Conservation (phyloP, 2,797 vertebrate species). For the Xerus rutilus region DNA sequence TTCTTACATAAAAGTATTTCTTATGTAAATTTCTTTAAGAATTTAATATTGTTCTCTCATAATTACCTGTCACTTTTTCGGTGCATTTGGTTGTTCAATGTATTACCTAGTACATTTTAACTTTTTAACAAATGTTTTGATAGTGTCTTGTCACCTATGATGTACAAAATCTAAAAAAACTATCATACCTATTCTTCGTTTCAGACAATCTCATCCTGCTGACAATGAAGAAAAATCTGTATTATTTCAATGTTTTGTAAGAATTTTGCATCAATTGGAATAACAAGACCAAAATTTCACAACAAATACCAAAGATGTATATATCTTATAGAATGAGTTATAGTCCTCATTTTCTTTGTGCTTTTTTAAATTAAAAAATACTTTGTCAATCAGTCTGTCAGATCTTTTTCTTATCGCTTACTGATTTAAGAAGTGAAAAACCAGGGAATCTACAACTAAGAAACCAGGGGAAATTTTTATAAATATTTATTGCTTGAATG, state of each 20-base stretch:
- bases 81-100: constrained; percentile 34
- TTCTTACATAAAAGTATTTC: too few species aligned
- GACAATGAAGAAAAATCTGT: constrained; percentile 80
- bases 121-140: constrained; percentile 71
- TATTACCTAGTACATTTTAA: constrained; percentile 50
- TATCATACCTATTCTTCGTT: constrained; percentile 79
- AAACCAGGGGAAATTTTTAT: constrained; percentile 36
- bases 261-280: constrained; percentile 75
- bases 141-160: constrained; percentile 59
- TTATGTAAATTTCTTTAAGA: not conserved
- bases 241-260: constrained; percentile 74
- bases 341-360: constrained; percentile 64
- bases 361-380: constrained; percentile 34
- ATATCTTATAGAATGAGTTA: constrained; percentile 59
- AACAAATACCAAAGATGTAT: constrained; percentile 71
- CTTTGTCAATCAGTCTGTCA: constrained; percentile 68
- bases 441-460: constrained; percentile 47
- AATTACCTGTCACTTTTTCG: constrained; percentile 52
- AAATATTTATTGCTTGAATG: constrained; percentile 45
- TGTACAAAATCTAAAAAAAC: constrained; percentile 77
- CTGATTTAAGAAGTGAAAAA: constrained; percentile 55
- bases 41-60: constrained; percentile 50
- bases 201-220: constrained; percentile 76
- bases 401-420: constrained; percentile 32
- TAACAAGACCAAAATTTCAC: constrained; percentile 71